Evolutionary conservation across 2,888 invertebrate species (phyloP), one percentile per base, ranked within the genome.

Genomic region (Drosophila histrio): DNA sequence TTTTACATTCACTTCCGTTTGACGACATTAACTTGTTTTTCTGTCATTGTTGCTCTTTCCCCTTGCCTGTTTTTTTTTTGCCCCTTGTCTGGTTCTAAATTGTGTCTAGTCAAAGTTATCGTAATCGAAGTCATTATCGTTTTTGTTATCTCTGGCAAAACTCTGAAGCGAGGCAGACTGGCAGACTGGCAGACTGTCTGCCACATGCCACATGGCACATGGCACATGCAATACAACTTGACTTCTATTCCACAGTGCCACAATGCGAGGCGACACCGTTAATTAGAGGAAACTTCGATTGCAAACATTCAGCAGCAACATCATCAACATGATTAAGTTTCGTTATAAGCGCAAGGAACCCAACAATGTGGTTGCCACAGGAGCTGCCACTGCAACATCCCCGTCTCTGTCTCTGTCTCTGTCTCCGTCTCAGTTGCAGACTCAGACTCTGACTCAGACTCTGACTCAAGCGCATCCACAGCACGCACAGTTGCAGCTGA

Each of bases 291-390:
- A 3, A 5, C 21, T 7, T 15, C 19, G 38, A 21, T 21, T 15
- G 6, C 32, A 9, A 19, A 13, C 2, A 54, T 9, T 9, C 34
- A 30, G 9, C 39, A 64, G 5, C 39, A 46, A 17, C 58, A 62
- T 77, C 76, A 7, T 21, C 26, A 13, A 13, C 50, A 13, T 94
- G 94, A 94, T 94, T 74, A 94, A 94, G 92, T 94, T 94, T 92
- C 93, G 94, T 71, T 94, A 94, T 80, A 94, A 94, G 87, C 93
- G 94, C 73, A 94, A 94, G 90, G 94, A 94, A 89, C 87, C 89
- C 68, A 82, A 77, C 54, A 90, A 89, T 72, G 79, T 90, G 76
- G 89, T 90, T 72, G 77, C 73, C 60, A 38, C 59, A 24, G 11
- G 39, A 17, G 22, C 32, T 15, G 28, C 24, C 1, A 7, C 50